Evolutionary conservation across 2,113 vertebrate genomes (phyloP).

Genomic region (Mirounga angustirostris): DNA sequence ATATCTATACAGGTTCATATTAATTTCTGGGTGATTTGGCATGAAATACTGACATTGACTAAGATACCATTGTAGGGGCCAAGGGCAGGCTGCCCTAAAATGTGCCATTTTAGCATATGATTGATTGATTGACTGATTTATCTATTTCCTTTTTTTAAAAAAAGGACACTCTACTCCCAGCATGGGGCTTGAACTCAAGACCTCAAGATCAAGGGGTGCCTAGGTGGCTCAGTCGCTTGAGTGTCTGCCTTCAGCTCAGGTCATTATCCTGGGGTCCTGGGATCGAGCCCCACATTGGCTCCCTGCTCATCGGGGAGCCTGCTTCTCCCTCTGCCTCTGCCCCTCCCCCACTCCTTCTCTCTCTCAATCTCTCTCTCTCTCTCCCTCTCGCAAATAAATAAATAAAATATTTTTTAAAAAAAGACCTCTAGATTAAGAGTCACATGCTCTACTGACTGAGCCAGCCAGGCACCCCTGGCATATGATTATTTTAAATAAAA

Average conservation of each 20-base stretch:
- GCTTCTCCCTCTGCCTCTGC: too few relatives aligned
- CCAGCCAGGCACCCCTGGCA: background rate
- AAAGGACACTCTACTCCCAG: background rate
- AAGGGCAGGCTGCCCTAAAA: background rate
- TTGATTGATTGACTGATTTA: background rate
- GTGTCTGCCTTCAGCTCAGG: too few relatives aligned
- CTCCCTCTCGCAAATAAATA: too few relatives aligned
- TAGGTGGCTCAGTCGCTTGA: too few relatives aligned
- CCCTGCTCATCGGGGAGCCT: too few relatives aligned
- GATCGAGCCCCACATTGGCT: too few relatives aligned
- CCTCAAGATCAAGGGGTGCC: background rate
- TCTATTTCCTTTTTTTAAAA: background rate
- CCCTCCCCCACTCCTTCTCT: too few relatives aligned
- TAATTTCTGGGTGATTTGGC: conserved; percentile 44
- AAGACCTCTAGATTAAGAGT: background rate
- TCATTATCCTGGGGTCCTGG: too few relatives aligned
- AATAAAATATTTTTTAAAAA: too few relatives aligned
- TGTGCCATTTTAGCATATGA: background rate
- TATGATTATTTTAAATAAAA: background rate
- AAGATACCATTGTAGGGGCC: background rate
- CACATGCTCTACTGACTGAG: background rate
- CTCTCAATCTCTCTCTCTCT: too few relatives aligned
- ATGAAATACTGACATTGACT: conserved; percentile 49
- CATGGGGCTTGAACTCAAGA: background rate
- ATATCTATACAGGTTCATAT: conserved; percentile 37